Base-by-base conservation (phyloP, 2,113 vertebrate genomes). In the Ibidorhyncha struthersii region DNA sequence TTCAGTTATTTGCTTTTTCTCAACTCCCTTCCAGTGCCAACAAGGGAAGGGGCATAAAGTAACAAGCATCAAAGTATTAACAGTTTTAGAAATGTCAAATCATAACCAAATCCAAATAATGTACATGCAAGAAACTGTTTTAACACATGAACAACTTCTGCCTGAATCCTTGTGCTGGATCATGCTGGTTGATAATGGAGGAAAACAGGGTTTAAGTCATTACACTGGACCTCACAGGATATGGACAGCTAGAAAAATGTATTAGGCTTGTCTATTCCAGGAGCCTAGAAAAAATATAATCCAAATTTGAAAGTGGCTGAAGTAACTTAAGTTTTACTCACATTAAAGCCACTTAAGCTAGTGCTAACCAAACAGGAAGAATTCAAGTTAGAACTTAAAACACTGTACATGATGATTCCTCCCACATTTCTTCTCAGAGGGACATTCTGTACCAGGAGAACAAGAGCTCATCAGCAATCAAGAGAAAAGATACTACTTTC, bases 141-240 rank as follows among this genome's bases (percentile, higher is more conserved):
- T 25, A 83, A 56, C 27, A 52, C 5, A 30, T 4, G 5, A 90
- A 62, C 11, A 83, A 38, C 40, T 76, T 73, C 14, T 52, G 23
- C n/a, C 27, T 77, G 14, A 53, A 40, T 49, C 36, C 58, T 34
- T 2, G 0, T 21, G 27, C 11, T 88, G 50, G n/a, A 71, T 67
- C n/a, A 21, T 0, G 0, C 29, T 59, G 11, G 41, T 4, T 74
- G 56, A 25, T 41, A 74, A 61, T 0, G 0, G 7, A 69, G 27
- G 27, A 91, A 77, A 50, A 15, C 4, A 6, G 3, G 3, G 43
- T 61, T 26, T 78, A 32, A 59, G 13, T 52, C 43, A 63, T 52
- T 80, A 79, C 29, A 32, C 3, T n/a, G 17, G 10, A 86, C 40
- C 15, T 89, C 38, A 61, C 13, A 77, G 8, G 17, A 82, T 11